Evolutionary conservation across 2,888 invertebrate genomes (phyloP).

Genomic region (Apodemia duryi): DNA sequence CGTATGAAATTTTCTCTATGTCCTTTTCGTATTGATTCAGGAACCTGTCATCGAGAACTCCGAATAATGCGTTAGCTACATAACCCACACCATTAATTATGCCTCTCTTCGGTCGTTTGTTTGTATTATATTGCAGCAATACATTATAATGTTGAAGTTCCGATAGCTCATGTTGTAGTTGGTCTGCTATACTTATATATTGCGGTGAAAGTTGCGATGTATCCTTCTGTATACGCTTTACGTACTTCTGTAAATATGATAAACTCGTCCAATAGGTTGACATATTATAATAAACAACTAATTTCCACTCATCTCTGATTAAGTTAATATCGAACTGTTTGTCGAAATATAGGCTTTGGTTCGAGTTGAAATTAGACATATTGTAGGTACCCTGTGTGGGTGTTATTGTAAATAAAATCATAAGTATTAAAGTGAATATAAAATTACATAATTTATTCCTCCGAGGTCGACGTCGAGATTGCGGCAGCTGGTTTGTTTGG

Average conservation of each 20-base stretch:
- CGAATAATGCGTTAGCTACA: neutral
- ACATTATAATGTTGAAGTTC: slow-evolving; percentile 23
- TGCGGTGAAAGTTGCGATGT: neutral
- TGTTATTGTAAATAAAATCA: slow-evolving; percentile 1
- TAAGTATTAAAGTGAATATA: slow-evolving; percentile 4
- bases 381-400: slow-evolving; percentile 13
- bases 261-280: slow-evolving; percentile 17
- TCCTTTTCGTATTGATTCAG: slow-evolving; percentile 1
- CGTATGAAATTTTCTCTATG: neutral
- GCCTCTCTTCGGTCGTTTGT: slow-evolving; percentile 8
- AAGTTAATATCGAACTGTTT: slow-evolving; percentile 15
- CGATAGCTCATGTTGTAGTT: slow-evolving; percentile 16
- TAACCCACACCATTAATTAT: slow-evolving; percentile 3
- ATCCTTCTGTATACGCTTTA: slow-evolving; percentile 6
- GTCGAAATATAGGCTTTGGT: slow-evolving; percentile 11
- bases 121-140: slow-evolving; percentile 16
- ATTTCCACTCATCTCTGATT: slow-evolving; percentile 16
- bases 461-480: neutral
- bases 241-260: slow-evolving; percentile 9
- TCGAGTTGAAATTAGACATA: slow-evolving; percentile 14
- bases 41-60: slow-evolving; percentile 6
- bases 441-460: slow-evolving; percentile 13
- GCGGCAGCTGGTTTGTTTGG: no score
- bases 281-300: slow-evolving; percentile 20
- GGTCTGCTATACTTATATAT: slow-evolving; percentile 7